Base-by-base conservation (phyloP, 2,888 invertebrate species). In the Ormia ochracea region DNA sequence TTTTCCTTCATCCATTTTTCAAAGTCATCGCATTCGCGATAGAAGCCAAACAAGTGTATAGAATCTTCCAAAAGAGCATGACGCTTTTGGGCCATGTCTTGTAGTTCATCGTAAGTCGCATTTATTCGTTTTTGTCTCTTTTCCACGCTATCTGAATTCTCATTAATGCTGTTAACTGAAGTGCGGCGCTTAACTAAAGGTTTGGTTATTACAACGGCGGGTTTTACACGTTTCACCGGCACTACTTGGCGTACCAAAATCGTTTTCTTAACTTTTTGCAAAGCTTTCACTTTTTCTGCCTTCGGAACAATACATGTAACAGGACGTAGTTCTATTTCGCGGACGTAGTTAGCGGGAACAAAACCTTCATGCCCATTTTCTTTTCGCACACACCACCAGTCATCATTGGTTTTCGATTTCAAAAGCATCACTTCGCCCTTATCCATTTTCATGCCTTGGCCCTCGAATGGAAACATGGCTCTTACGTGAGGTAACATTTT, bases 341-440 rank as follows among this genome's bases (percentile, higher is more conserved):
- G 93, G 12, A 99, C 96, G 89, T 99, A 99, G 90, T 97, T 98
- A 1, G 98, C 98, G 0, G 99, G 99, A 3, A 99, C 98, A 90
- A 98, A 99, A 1, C 99, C 99, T 86, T 98, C 98, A 0, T 93
- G 93, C 0, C 98, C 95, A 87, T 96, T 96, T 0, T 94, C 93
- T 89, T 97, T 97, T 12, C 97, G 92, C n/a, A 98, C 96, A 85
- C 96, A 96, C 99, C 99, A 99, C 99, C 99, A 99, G 89, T 99
- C 99, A 0, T 95, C 94, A 90, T 98, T 99, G 6, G 97, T 98
- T 90, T 97, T 97, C 88, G 95, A 96, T 81, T 99, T 92, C 1
- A 99, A 91, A 86, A 97, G 94, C 96, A 99, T 96, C 1, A 90
- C 86, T 90, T 98, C 98, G 66, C 96, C 96, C 90, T 98, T 98